These are phyloP conservation scores for Mastacembelus armatus DNA, from an alignment of 2,797 vertebrate species.

Conservation along the genomic window DNA sequence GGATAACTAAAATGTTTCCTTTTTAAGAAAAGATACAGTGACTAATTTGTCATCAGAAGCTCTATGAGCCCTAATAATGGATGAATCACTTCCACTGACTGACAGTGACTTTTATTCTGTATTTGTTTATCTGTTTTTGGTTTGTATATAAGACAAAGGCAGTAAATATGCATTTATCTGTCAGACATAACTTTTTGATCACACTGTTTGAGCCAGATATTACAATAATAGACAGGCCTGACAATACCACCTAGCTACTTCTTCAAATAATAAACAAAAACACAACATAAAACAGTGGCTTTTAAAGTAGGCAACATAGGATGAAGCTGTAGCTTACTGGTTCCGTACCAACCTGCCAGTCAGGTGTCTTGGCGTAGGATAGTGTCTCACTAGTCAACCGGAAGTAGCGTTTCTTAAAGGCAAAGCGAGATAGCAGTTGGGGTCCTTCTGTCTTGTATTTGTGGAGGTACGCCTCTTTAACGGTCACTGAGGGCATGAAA, in stretches of 20 bases:
- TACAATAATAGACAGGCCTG: neutral
- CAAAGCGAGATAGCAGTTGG: slow-evolving; percentile 86
- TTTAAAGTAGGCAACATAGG: neutral
- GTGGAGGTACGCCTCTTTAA: slow-evolving; percentile 91
- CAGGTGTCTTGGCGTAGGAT: slow-evolving; percentile 87
- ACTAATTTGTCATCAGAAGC: slow-evolving; percentile 35
- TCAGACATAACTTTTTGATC: no score
- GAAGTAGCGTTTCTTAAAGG: slow-evolving; percentile 95
- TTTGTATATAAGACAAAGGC: neutral
- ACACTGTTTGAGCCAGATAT: neutral
- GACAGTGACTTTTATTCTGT: slow-evolving; percentile 37
- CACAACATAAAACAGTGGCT: neutral
- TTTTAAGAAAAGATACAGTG: slow-evolving; percentile 30
- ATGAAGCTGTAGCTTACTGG: neutral
- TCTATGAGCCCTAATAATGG: slow-evolving; percentile 37
- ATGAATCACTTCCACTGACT: slow-evolving; percentile 48
- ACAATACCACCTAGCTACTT: neutral
- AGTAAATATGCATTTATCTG: neutral
- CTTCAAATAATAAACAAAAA: neutral
- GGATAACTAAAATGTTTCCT: slow-evolving; percentile 53
- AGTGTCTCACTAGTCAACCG: slow-evolving; percentile 89
- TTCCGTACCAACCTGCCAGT: slow-evolving; percentile 87
- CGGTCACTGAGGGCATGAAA: slow-evolving; percentile 82
- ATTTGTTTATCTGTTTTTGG: slow-evolving; percentile 26
- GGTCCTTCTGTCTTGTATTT: slow-evolving; percentile 84